Evolutionary conservation across 2,888 invertebrate genomes (phyloP), one percentile per base, ranked within the genome.

Genomic region (Dermolepida albohirtum): DNA sequence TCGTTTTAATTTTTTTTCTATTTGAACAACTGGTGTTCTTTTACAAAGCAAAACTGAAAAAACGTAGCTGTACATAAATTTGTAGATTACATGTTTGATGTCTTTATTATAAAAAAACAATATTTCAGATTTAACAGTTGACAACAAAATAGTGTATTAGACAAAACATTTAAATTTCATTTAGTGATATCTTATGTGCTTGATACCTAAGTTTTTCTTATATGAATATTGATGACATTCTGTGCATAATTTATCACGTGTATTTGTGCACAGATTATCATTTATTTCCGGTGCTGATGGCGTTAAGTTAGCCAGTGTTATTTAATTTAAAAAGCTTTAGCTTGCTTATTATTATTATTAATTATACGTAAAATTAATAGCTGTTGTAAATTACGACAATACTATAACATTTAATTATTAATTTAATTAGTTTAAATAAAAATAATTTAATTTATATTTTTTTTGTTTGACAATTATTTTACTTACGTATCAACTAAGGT

Each of bases 51-150:
- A 34, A 34, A 47, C 17, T 16, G 14, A 14, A 8, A 44, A 16
- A 47, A n/a, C 69, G 70, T 74, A 75, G 71, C 57, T 75, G 75
- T 75, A 75, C 55, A 75, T 73, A 72, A 68, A 71, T 70, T 72
- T 72, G 70, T 74, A 73, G 68, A 67, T 69, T 74, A 71, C 71
- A 67, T 72, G 69, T 72, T 72, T 50, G 66, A 62, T 66, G 69
- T 71, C 59, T 63, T 68, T 66, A 29, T 66, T 69, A 67, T 57
- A 40, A 50, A 63, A 55, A 16, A 55, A 22, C 34, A 27, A 40
- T 49, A 16, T 63, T 39, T 49, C 57, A 44, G 41, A 44, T 57
- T 47, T 59, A 29, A 59, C 59, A 59, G 29, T 59, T 47, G 57
- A 41, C 57, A 57, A 57, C 17, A 12, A 22, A 12, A 57, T 34